Evolutionary conservation across 2,113 vertebrate genomes (phyloP).

Genomic region (Antidorcas marsupialis): DNA sequence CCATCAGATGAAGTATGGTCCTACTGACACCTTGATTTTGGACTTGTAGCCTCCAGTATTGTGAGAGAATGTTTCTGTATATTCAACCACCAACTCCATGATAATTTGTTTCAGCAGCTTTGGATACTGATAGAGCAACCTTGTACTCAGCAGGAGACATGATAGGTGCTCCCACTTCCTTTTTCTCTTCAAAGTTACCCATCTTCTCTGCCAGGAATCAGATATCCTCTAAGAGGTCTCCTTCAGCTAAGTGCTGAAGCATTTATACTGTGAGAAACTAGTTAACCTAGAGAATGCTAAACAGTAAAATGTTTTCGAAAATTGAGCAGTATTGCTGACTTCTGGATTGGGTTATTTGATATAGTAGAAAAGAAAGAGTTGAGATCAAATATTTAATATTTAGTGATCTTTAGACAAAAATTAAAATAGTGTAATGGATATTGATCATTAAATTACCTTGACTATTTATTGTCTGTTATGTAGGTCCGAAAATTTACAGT

Average conservation of each 20-base stretch:
- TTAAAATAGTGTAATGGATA: not conserved
- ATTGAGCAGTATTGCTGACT: not conserved
- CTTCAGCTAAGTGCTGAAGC: not conserved
- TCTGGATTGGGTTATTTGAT: constrained; percentile 1
- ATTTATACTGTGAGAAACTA: not conserved
- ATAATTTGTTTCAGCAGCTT: not conserved
- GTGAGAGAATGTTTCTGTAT: not conserved
- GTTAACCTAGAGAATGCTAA: not conserved
- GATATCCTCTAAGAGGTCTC: not conserved
- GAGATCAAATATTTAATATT: not conserved
- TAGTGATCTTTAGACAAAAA: not conserved
- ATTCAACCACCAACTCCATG: not conserved
- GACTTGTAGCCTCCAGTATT: not conserved
- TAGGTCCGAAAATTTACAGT: constrained; percentile 96
- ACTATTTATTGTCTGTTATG: constrained; percentile 56
- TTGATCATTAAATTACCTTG: constrained; percentile 26
- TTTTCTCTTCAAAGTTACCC: not conserved
- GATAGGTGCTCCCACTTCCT: not conserved
- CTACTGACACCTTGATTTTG: not conserved
- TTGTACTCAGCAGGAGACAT: not conserved
- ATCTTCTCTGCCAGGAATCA: not conserved
- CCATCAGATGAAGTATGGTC: not conserved
- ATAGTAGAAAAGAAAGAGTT: not conserved
- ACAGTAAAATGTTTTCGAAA: not conserved
- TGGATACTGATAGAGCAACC: not conserved